phyloP scores from a whole-genome alignment of 2,888 invertebrate species.

The Microctonus hyperodae region DNA sequence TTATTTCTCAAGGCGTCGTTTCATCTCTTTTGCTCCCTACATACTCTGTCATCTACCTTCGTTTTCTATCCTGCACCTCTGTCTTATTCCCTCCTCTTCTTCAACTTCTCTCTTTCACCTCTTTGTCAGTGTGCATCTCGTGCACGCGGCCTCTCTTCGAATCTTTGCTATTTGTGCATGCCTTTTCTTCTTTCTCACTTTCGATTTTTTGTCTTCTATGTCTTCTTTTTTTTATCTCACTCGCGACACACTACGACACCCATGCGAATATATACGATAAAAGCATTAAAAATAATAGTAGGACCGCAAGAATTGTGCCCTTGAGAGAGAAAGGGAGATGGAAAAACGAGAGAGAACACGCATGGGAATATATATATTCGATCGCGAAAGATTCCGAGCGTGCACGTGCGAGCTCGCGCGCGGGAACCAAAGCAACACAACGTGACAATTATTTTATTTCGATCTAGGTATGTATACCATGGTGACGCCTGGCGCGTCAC shows the following conservation, averaged over 20 bases:
- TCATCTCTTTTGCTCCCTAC: slow-evolving; percentile 38
- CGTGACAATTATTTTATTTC: neutral
- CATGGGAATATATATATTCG: neutral
- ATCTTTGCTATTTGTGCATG: slow-evolving; percentile 2
- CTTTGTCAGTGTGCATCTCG: neutral
- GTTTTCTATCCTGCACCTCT: slow-evolving; percentile 24
- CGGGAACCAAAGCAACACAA: neutral
- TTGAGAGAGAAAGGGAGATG: neutral
- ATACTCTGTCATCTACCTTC: slow-evolving; percentile 12
- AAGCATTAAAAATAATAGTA: slow-evolving; percentile 22
- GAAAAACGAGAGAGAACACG: neutral
- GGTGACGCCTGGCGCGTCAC: neutral
- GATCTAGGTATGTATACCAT: neutral
- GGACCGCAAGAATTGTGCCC: neutral
- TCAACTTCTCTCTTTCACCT: slow-evolving; percentile 33
- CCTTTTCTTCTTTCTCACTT: neutral
- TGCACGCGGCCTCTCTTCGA: neutral
- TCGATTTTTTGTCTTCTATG: neutral
- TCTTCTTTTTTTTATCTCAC: slow-evolving; percentile 20
- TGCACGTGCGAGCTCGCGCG: neutral
- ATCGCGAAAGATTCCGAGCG: neutral
- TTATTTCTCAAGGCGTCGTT: slow-evolving; percentile 49
- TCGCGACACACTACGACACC: neutral
- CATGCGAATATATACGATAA: slow-evolving; percentile 7
- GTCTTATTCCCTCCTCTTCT: slow-evolving; percentile 15